Base-by-base conservation (phyloP, 2,113 vertebrate species). In the Amphilophus citrinellus region DNA sequence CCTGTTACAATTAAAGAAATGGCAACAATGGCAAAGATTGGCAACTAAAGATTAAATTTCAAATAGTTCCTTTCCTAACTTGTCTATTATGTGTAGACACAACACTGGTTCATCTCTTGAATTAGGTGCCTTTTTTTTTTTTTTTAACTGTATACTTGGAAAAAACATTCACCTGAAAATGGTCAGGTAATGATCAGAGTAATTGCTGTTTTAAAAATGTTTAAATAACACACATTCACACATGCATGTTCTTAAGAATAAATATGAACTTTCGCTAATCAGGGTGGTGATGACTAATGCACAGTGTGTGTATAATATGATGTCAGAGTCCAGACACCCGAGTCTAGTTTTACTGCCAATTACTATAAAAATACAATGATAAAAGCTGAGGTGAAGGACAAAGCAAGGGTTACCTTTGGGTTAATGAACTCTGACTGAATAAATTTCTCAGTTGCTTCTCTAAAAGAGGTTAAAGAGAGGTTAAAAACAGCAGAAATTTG, bases 371-470 rank as follows among this genome's bases (percentile, higher is more conserved):
- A 91, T 71, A 89, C 82, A 76, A 66, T 8, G 84, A 91, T 93
- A 94, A 94, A 95, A 82, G 56, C 76, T 82, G 78, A 93, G 94
- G 85, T 96, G 94, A 95, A 96, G 94, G 96, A 87, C 92, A 93
- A 14, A 30, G 60, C 20, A 39, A 56, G 10, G 35, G 60, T 81
- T 79, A 76, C 68, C 81, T 68, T 71, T 39, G 63, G 91, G 92
- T 92, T 84, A 92, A 84, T 85, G 93, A 93, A 91, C 93, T 92
- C 83, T 81, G 47, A n/a, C 76, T 77, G 10, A 77, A 77, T 32
- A 22, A 4, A 50, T 86, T 82, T 80, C 60, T 75, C 77, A 32
- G 71, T 30, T 44, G 22, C 73, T 11, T 76, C 50, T 71, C 10
- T 42, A 14, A 79, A 71, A 79, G 1, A 58, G 14, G 7, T 37